Conservation (phyloP, 2,888 invertebrate genomes). For the Agonopterix subpropinquella region DNA sequence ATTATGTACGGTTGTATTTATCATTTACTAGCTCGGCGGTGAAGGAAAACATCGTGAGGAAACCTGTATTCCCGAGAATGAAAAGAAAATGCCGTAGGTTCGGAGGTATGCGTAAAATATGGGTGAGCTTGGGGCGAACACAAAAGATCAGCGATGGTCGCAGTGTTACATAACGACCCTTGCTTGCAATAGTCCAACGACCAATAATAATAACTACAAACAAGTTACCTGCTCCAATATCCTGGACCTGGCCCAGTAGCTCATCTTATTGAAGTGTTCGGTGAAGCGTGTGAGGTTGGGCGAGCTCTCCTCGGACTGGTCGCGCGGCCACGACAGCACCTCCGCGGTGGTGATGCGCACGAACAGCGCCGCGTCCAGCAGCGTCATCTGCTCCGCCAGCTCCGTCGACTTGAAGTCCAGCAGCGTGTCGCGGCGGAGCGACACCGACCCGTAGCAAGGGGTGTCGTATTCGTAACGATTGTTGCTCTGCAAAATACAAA, state of each 20-base stretch:
- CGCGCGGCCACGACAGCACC: constrained; percentile 97
- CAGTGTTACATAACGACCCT: too few species aligned
- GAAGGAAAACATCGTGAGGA: too few species aligned
- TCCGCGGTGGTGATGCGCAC: constrained; percentile 98
- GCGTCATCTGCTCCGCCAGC: constrained; percentile 98
- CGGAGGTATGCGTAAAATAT: too few species aligned
- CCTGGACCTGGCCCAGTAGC: constrained; percentile 96
- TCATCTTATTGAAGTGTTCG: constrained; percentile 99
- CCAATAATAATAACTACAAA: too few species aligned
- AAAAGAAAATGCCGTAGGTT: too few species aligned
- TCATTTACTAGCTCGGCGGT: too few species aligned
- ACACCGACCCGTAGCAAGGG: constrained; percentile 59
- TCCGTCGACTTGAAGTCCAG: constrained; percentile 96
- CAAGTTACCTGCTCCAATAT: constrained; percentile 84
- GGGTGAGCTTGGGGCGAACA: too few species aligned
- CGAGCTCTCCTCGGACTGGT: constrained; percentile 97
- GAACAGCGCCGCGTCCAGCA: constrained; percentile 96
- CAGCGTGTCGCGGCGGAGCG: constrained; percentile 76
- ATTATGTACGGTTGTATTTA: too few species aligned
- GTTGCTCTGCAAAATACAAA: constrained; percentile 34
- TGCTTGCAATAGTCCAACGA: too few species aligned
- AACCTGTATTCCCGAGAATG: too few species aligned
- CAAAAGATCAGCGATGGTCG: too few species aligned
- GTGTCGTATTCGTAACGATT: constrained; percentile 62
- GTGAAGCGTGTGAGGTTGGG: constrained; percentile 98